Conservation (phyloP, 2,888 invertebrate species). For the Bedellia somnulentella region DNA sequence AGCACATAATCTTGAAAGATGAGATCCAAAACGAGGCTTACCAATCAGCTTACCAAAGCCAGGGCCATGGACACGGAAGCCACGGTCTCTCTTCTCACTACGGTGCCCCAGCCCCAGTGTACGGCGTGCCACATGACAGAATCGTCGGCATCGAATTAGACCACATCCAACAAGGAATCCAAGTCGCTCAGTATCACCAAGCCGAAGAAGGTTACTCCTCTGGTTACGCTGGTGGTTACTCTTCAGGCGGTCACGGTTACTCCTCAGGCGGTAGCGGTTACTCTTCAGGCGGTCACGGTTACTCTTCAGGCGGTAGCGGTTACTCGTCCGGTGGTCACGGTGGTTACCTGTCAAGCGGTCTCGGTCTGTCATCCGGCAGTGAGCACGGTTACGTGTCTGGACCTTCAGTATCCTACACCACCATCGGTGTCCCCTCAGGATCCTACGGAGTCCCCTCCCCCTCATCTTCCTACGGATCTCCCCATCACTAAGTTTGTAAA, state of each 20-base stretch:
- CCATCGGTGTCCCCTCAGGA: slow-evolving; percentile 46
- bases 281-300: slow-evolving; percentile 14
- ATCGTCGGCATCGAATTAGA: slow-evolving; percentile 84
- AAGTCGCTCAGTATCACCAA: slow-evolving; percentile 84
- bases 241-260: slow-evolving; percentile 21
- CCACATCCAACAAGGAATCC: slow-evolving; percentile 82
- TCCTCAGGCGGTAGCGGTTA: slow-evolving; percentile 13
- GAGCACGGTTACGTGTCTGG: slow-evolving; percentile 18
- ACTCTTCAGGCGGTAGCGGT: slow-evolving; percentile 18
- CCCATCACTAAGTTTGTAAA: slow-evolving; percentile 36
- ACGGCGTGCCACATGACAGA: slow-evolving; percentile 67
- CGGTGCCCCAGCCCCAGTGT: slow-evolving; percentile 68
- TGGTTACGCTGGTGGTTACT: slow-evolving; percentile 31
- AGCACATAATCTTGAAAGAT: slow-evolving; percentile 81
- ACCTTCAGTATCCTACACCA: slow-evolving; percentile 27
- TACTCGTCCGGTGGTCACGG: slow-evolving; percentile 20
- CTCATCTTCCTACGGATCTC: slow-evolving; percentile 46
- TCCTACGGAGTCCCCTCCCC: slow-evolving; percentile 47
- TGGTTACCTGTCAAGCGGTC: slow-evolving; percentile 21
- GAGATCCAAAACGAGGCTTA: slow-evolving; percentile 63
- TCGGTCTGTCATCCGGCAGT: slow-evolving; percentile 15
- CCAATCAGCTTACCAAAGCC: slow-evolving; percentile 50
- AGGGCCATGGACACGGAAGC: slow-evolving; percentile 41
- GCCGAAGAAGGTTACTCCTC: slow-evolving; percentile 57
- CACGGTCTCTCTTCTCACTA: slow-evolving; percentile 67